Percentiles rank a stretch among this genome's conserved stretches.
Evolutionary conservation across 2,888 invertebrate genomes (phyloP).

Genomic region (Synanthedon formicaeformis): DNA sequence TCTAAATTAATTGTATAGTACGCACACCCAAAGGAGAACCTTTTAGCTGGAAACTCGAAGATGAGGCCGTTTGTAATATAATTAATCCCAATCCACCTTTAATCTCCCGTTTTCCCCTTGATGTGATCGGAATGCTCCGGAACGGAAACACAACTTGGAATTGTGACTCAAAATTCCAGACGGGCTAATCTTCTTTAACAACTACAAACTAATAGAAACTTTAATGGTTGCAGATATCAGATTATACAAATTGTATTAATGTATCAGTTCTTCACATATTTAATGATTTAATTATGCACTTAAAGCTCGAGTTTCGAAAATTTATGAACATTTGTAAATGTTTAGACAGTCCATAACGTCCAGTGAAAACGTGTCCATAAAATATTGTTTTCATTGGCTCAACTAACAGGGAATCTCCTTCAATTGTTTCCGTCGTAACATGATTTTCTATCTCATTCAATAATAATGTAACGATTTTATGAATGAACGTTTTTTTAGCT

Average conservation of each 20-base stretch:
- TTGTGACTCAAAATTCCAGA: not conserved
- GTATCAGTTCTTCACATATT: too few relatives aligned
- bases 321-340: too few relatives aligned
- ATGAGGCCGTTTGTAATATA: conserved; percentile 34
- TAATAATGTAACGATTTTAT: not conserved
- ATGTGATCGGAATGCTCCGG: conserved; percentile 1
- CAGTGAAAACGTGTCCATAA: too few relatives aligned
- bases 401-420: too few relatives aligned
- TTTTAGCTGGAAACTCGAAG: conserved; percentile 27
- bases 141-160: not conserved
- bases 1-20: conserved; percentile 33
- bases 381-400: too few relatives aligned
- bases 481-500: conserved; percentile 8
- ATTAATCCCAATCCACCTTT: conserved; percentile 40
- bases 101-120: conserved; percentile 27
- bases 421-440: not conserved
- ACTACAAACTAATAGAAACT: too few relatives aligned
- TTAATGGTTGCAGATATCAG: too few relatives aligned
- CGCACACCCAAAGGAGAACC: conserved; percentile 20
- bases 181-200: too few relatives aligned
- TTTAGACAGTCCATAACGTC: too few relatives aligned
- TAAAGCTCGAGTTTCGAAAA: too few relatives aligned
- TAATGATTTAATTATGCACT: too few relatives aligned
- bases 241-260: too few relatives aligned
- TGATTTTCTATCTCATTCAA: not conserved